Base-by-base conservation (phyloP, 2,797 vertebrate species). In the Paratrypauchen microcephalus region DNA sequence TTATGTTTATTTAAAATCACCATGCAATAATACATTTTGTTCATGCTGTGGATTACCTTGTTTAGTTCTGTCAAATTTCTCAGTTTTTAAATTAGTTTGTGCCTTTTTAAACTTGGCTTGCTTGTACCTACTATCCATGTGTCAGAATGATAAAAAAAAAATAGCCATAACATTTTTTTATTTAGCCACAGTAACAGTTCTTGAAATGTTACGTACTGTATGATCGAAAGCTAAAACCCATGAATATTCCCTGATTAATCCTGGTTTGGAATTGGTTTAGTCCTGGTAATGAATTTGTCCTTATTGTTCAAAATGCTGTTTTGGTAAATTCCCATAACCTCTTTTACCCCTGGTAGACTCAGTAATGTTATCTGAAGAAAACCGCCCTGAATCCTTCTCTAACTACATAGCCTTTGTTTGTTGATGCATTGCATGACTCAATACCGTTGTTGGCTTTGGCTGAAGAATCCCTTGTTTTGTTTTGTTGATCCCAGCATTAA, bases 401-500 rank as follows among this genome's bases (percentile, higher is more conserved):
- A 75, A 60, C 57, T 68, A 26, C 21, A 26, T 69, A 65, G 47
- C 13, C 32, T 69, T 41, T 63, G 69, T 39, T 79, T 54, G 30
- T 62, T 52, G 16, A 50, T 59, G 21, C 3, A 5, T 41, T 58
- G 65, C 76, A 73, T 73, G 69, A 69, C 62, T 86, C 68, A 68
- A 64, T 75, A 74, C 45, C 70, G 77, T 74, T 55, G 64, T 74
- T 55, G 64, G 56, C 70, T 76, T 70, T 71, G 48, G 70, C 24
- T 65, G 66, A 71, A 66, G 60, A 77, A 76, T 76, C 39, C 72
- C 73, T 71, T 81, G 57, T 65, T 73, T 75, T 69, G 52, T 65
- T 83, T 76, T 74, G 63, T 80, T 78, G 66, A 79, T 75, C 67
- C 47, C 23, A 65, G 66, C 55, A 56, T 81, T 83, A 86, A 83